Evolutionary conservation across 2,888 invertebrate genomes (phyloP), one percentile per base, ranked within the genome.

Genomic region (Imbricaverruca yamaguchii): DNA sequence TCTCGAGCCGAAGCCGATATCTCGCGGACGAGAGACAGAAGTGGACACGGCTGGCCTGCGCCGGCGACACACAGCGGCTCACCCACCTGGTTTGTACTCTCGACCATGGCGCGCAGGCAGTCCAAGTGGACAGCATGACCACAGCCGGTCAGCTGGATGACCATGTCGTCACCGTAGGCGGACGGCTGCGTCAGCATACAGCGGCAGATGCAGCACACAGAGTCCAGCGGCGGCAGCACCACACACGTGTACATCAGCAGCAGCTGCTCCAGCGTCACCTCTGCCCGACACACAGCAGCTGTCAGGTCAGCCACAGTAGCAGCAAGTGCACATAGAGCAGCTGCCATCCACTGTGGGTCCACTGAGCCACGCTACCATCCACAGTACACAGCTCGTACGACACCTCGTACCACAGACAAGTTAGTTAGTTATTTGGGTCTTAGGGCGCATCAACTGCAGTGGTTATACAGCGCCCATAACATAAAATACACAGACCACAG

Each of bases 91-190:
- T 69, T 69, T 13, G 69, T 53, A 18, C 39, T 69, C 80, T 91
- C 91, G 81, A 94, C 91, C 89, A 93, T 91, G 79, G 92, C 91
- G 86, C 92, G 91, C 74, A 95, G 89, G 86, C 95, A 95, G 85
- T 92, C 91, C 85, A 93, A 89, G 87, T 95, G 95, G 87, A 94
- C 90, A 87, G 92, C 90, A 88, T 95, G 95, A 83, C 91, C 91
- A 87, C 95, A 95, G 83, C 91, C 91, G 84, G 90, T 91, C 82
- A 93, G 89, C 83, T 92, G 91, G 80, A 92, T 91, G 23, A 92
- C 91, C 81, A 89, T 86, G 23, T 88, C 87, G 59, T 89, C 88
- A 39, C 89, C 88, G 57, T 85, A 59, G 39, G 39, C 12, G 8
- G 81, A 57, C 25, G 55, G 61, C 59, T 77, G 59, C 12, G 77